These are phyloP conservation scores for Esox lucius DNA, from an alignment of 2,797 vertebrate genomes.

Conservation along the genomic window DNA sequence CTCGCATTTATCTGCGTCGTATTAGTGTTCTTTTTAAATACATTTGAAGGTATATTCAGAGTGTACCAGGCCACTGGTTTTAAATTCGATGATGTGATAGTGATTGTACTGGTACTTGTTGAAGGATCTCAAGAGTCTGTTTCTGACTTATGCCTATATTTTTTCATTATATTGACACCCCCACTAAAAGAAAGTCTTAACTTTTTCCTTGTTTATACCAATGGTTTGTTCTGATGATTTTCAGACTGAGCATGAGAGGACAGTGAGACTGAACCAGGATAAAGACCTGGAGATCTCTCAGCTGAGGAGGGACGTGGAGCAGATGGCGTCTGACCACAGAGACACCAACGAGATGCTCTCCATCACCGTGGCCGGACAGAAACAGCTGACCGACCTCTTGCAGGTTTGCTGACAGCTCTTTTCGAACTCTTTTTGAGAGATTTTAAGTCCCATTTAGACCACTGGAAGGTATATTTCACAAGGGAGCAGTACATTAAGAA, in stretches of 20 bases:
- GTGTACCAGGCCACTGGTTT: not conserved
- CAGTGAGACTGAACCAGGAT: constrained; percentile 84
- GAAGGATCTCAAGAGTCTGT: not conserved
- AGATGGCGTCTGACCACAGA: constrained; percentile 78
- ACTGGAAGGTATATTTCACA: too few species aligned
- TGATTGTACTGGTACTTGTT: too few species aligned
- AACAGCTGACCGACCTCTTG: constrained; percentile 86
- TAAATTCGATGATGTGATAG: too few species aligned
- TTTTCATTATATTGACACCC: too few species aligned
- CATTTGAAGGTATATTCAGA: not conserved
- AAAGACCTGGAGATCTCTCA: constrained; percentile 85
- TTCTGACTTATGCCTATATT: too few species aligned
- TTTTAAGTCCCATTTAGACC: too few species aligned
- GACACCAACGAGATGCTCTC: constrained; percentile 89
- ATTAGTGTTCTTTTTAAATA: not conserved
- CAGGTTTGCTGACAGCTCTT: constrained; percentile 41
- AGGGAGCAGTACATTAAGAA: too few species aligned
- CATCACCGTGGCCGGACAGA: constrained; percentile 86
- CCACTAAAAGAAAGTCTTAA: not conserved
- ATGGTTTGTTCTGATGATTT: not conserved
- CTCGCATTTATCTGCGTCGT: not conserved
- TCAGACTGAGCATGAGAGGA: constrained; percentile 81
- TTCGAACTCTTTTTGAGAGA: too few species aligned
- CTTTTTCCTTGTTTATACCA: not conserved
- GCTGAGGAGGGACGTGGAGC: constrained; percentile 80